These are phyloP conservation scores for Epirrhoe tristata DNA, from an alignment of 2,888 invertebrate species.

Conservation along the genomic window DNA sequence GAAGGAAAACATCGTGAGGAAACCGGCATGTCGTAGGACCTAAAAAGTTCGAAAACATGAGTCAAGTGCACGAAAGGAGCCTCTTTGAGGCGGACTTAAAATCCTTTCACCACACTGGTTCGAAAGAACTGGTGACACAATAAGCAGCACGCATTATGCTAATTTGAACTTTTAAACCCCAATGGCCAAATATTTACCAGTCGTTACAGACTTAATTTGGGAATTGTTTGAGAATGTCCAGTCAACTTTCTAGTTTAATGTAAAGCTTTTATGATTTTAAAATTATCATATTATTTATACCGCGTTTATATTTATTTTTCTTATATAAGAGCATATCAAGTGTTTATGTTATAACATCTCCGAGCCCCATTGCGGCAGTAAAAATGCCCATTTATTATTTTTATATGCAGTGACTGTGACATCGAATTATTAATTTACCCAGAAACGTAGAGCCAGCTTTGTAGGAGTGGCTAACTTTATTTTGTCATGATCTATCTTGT, in stretches of 20 bases:
- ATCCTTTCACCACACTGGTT: too few species aligned
- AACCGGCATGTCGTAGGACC: too few species aligned
- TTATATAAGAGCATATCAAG: neutral
- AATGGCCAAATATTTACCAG: neutral
- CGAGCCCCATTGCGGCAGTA: slow-evolving; percentile 4
- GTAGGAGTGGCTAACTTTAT: neutral
- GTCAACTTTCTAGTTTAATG: neutral
- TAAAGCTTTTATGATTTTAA: neutral
- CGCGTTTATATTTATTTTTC: neutral
- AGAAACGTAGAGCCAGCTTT: slow-evolving; percentile 7
- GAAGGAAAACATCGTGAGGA: too few species aligned
- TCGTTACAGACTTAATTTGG: neutral
- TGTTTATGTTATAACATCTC: slow-evolving; percentile 7
- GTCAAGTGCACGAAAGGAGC: too few species aligned
- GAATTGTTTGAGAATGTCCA: neutral
- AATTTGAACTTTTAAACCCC: too few species aligned
- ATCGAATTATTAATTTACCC: slow-evolving; percentile 17
- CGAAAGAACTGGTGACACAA: too few species aligned
- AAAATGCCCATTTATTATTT: slow-evolving; percentile 15
- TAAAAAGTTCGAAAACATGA: too few species aligned
- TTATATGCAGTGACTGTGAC: slow-evolving; percentile 20
- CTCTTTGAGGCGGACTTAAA: too few species aligned
- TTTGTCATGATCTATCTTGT: neutral
- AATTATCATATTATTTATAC: neutral
- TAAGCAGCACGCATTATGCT: too few species aligned